Base-by-base conservation (phyloP, 1,140 invertebrate species). In the Lasaia peninsularis region DNA sequence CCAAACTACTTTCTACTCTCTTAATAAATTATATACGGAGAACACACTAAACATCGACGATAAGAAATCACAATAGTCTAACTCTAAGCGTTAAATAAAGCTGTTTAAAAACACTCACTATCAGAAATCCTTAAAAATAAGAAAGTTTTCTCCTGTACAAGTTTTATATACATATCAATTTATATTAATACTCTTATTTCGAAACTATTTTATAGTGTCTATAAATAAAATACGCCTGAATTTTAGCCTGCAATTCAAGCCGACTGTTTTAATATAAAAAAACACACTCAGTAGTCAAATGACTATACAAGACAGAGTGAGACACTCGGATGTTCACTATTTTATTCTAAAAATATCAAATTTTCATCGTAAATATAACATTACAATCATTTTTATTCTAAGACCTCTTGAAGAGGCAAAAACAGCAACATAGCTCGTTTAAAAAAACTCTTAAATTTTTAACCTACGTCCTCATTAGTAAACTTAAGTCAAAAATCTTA, bases 231-330 rank as follows among this genome's bases (percentile, higher is more conserved):
- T 48, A 20, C 21, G 44, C 18, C 16, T 48, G 44, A 48, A 21
- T 48, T 44, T 28, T 28, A 4, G 8, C 24, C 67, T 65, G 75
- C 79, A 77, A 81, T 71, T 80, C 78, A 80, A 81, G 80, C 73
- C 76, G 51, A 60, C 68, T 56, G 68, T 76, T 73, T 71, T 71
- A 75, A 73, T 75, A 76, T 78, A 75, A 74, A 78, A 77, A 65
- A 80, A 48, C 44, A 21, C 44, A 48, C 71, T 65, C 65, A 72
- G 69, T 75, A 80, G 76, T 75, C 75, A 72, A 71, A 67, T 61
- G 71, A 78, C 76, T 73, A 62, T 75, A 75, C 69, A 50, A 49
- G 49, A 61, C 34, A 24, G 56, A 49, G 53, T 51, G 60, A 56
- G 34, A 61, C 54, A 54, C 49, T 66, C 61, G 21, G 58, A 20